phyloP scores from a whole-genome alignment of 2,888 invertebrate species.

The Protonemura montana region DNA sequence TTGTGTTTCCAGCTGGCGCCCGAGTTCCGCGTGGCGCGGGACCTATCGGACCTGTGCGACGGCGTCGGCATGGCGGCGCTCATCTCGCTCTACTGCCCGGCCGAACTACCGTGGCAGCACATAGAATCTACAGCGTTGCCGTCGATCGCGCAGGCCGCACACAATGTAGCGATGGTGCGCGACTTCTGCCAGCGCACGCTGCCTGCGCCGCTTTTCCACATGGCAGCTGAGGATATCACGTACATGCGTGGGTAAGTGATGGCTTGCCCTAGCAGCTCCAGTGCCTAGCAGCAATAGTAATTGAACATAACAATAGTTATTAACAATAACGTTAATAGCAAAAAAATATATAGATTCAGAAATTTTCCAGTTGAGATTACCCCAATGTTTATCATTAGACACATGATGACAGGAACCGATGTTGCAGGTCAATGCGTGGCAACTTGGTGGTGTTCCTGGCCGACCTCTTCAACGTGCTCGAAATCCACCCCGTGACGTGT shows the following conservation, averaged over 20 bases:
- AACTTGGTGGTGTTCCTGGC: conserved; percentile 91
- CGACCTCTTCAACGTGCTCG: conserved; percentile 91
- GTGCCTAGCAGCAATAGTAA: too few species aligned
- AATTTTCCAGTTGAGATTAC: too few species aligned
- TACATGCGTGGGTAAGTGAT: conserved; percentile 83
- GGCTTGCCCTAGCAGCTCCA: too few species aligned
- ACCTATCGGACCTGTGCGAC: conserved; percentile 77
- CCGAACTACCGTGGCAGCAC: conserved; percentile 76
- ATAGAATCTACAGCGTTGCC: conserved; percentile 69
- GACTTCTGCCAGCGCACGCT: conserved; percentile 85
- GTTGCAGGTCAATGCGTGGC: conserved; percentile 84
- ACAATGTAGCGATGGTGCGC: conserved; percentile 88
- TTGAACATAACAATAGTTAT: too few species aligned
- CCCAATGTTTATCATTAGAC: too few species aligned
- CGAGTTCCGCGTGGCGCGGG: conserved; percentile 70
- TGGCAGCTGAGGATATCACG: conserved; percentile 94
- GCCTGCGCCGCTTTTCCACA: conserved; percentile 89
- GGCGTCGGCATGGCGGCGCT: conserved; percentile 88
- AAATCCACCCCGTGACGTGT: conserved; percentile 90
- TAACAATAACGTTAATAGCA: too few species aligned
- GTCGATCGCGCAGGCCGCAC: conserved; percentile 87
- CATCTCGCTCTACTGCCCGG: conserved; percentile 90
- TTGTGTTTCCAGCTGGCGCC: conserved; percentile 56
- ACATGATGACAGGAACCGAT: background rate
- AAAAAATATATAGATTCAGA: too few species aligned